Evolutionary conservation across 2,888 invertebrate species (phyloP).

Genomic region (Bedellia somnulentella): DNA sequence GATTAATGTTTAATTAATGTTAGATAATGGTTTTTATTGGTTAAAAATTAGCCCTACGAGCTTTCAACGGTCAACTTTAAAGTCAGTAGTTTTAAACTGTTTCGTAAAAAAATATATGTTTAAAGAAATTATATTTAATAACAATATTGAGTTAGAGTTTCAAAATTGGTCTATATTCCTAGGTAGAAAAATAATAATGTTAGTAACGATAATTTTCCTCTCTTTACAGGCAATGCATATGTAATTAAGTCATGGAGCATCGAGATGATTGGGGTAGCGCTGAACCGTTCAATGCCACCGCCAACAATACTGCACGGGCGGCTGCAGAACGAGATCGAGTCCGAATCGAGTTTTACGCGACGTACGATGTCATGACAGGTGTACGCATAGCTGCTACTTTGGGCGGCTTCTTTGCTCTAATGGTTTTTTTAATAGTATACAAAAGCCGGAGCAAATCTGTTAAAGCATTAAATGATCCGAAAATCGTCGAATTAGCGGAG

Average conservation of each 20-base stretch:
- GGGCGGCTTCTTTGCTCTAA: constrained; percentile 88
- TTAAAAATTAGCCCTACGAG: too few relatives aligned
- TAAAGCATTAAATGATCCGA: constrained; percentile 76
- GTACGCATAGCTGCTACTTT: constrained; percentile 89
- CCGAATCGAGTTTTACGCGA: constrained; percentile 82
- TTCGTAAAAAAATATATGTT: too few relatives aligned
- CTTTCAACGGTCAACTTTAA: too few relatives aligned
- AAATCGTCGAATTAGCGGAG: constrained; percentile 76
- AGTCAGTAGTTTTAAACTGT: too few relatives aligned
- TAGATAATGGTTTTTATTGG: too few relatives aligned
- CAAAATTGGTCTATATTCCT: too few relatives aligned
- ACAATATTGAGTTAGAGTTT: too few relatives aligned
- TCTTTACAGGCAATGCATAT: too few relatives aligned
- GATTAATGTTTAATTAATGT: too few relatives aligned
- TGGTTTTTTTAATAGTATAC: constrained; percentile 89
- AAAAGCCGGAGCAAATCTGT: constrained; percentile 83
- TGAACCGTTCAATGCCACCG: constrained; percentile 24
- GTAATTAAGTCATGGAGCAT: constrained; percentile 50
- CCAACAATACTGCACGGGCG: constrained; percentile 36
- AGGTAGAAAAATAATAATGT: too few relatives aligned
- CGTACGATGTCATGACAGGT: constrained; percentile 93
- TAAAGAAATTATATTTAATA: too few relatives aligned
- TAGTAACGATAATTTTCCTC: too few relatives aligned
- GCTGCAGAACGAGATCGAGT: constrained; percentile 67
- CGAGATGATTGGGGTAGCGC: constrained; percentile 39